A percentile compares a stretch with the other conserved stretches of the same genome.
Evolutionary conservation across 2,797 vertebrate genomes (phyloP).

Genomic region (Cryptoprocta ferox): DNA sequence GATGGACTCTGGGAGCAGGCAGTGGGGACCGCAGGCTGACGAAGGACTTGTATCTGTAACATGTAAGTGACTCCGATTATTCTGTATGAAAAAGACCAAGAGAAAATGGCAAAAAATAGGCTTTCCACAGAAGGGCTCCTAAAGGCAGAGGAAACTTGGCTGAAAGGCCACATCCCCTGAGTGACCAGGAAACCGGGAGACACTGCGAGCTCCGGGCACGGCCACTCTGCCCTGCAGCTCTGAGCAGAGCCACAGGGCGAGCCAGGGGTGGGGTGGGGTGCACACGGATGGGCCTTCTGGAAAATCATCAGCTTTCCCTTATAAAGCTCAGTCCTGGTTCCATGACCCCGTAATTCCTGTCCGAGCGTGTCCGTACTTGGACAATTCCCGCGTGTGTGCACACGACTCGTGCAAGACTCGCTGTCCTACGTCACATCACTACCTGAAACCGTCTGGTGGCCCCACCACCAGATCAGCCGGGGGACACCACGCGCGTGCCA

Average conservation of each 20-base stretch:
- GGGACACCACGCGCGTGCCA: too few relatives aligned
- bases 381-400: fast-evolving
- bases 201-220: not conserved
- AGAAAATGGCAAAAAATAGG: not conserved
- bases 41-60: not conserved
- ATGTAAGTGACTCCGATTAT: not conserved
- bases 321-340: not conserved
- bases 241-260: too few relatives aligned
- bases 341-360: not conserved
- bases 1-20: too few relatives aligned
- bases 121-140: not conserved
- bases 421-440: too few relatives aligned
- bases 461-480: not conserved
- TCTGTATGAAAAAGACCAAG: not conserved
- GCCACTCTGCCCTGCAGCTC: too few relatives aligned
- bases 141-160: not conserved
- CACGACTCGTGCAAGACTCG: too few relatives aligned
- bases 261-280: too few relatives aligned
- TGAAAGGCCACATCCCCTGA: not conserved
- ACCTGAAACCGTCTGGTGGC: fast-evolving
- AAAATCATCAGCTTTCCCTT: not conserved
- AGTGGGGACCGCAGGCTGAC: too few relatives aligned
- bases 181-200: fast-evolving
- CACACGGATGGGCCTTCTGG: not conserved
- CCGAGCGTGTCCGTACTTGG: not conserved